phyloP scores from a whole-genome alignment of 2,888 invertebrate species.

The Eupithecia dodoneata region DNA sequence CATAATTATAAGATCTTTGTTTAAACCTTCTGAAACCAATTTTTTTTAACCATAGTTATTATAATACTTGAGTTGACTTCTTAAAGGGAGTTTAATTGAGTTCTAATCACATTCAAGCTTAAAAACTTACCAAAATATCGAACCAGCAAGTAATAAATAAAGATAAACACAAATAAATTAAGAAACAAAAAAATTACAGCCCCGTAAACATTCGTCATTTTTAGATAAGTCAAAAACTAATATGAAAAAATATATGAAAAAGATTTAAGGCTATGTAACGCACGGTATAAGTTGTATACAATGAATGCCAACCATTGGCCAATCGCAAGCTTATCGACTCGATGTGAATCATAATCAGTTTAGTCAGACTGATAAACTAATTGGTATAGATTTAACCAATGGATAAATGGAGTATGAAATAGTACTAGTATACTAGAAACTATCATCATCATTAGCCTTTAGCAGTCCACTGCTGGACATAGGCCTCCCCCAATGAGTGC shows the following conservation, averaged over 20 bases:
- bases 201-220: slow-evolving; percentile 55
- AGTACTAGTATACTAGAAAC: neutral
- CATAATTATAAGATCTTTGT: too few relatives aligned
- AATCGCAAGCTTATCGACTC: neutral
- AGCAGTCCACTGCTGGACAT: too few relatives aligned
- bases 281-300: slow-evolving; percentile 9
- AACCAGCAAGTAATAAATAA: slow-evolving; percentile 63
- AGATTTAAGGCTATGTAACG: slow-evolving; percentile 1
- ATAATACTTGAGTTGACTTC: neutral
- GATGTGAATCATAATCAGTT: neutral
- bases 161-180: slow-evolving; percentile 64
- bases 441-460: too few relatives aligned
- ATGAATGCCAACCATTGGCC: neutral
- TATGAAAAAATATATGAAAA: slow-evolving; percentile 7
- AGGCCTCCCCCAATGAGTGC: too few relatives aligned
- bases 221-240: slow-evolving; percentile 16
- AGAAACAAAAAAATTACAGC: slow-evolving; percentile 62
- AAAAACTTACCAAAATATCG: slow-evolving; percentile 66
- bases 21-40: too few relatives aligned
- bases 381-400: neutral
- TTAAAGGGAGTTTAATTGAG: neutral
- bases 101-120: neutral
- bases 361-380: neutral
- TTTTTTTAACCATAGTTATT: too few relatives aligned
- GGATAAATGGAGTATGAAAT: neutral